Conservation (phyloP, 1,140 invertebrate species). For the Heliconius hermathena region DNA sequence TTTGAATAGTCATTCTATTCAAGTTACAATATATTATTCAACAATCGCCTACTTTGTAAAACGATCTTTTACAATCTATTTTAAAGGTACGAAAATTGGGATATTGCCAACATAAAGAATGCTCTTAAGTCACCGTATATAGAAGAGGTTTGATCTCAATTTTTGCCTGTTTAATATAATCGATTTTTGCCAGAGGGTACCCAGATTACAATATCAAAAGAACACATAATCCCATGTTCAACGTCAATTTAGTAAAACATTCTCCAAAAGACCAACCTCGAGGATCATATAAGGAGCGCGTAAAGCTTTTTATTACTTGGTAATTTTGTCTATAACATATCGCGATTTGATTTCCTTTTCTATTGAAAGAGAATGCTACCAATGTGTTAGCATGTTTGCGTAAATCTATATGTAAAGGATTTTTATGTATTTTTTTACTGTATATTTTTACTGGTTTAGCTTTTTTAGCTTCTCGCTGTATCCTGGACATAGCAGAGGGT, state of each 20-base stretch:
- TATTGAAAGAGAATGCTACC: neutral
- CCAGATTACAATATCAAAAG: constrained; percentile 75
- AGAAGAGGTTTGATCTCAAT: constrained; percentile 58
- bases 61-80: constrained; percentile 17
- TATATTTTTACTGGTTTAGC: too few relatives aligned
- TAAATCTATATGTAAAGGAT: too few relatives aligned
- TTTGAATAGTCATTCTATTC: constrained; percentile 16
- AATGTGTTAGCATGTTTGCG: neutral
- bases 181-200: constrained; percentile 69
- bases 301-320: constrained; percentile 11
- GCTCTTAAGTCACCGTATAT: constrained; percentile 47
- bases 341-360: neutral
- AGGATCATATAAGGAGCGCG: constrained; percentile 38
- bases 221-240: constrained; percentile 67
- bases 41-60: constrained; percentile 7
- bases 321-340: constrained; percentile 1
- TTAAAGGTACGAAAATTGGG: constrained; percentile 31
- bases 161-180: constrained; percentile 71
- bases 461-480: too few relatives aligned
- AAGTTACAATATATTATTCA: neutral
- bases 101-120: constrained; percentile 45
- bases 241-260: constrained; percentile 72
- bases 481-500: too few relatives aligned
- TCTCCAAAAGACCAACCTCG: constrained; percentile 45
- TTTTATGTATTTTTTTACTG: too few relatives aligned